Evolutionary conservation across 2,797 vertebrate species (phyloP).

Genomic region (Menidia menidia): DNA sequence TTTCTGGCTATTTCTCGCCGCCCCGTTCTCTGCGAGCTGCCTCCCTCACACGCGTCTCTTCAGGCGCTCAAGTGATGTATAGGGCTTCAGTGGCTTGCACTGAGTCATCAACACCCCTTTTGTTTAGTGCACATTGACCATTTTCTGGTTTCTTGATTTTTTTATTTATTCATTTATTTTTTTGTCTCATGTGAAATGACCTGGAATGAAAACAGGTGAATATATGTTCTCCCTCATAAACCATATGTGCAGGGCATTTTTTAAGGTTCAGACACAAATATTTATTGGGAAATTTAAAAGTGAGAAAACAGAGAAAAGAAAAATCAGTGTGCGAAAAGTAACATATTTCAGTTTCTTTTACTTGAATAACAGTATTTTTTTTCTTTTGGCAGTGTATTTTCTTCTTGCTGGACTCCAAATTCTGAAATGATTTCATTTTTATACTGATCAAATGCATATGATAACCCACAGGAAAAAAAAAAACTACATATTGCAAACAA

Average conservation of each 20-base stretch:
- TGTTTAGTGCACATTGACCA: slow-evolving; percentile 78
- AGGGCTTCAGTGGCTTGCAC: slow-evolving; percentile 28
- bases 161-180: no score
- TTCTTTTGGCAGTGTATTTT: background rate
- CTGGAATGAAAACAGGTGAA: slow-evolving; percentile 48
- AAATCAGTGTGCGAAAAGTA: background rate
- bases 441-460: background rate
- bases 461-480: background rate
- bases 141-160: slow-evolving; percentile 64
- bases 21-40: slow-evolving; percentile 22
- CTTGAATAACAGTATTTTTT: background rate
- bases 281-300: slow-evolving; percentile 11
- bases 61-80: slow-evolving; percentile 49
- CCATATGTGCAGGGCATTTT: slow-evolving; percentile 22
- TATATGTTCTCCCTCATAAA: slow-evolving; percentile 44
- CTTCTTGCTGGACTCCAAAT: background rate
- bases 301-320: background rate
- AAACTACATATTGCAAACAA: background rate
- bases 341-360: background rate
- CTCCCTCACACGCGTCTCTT: slow-evolving; percentile 21
- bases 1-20: background rate
- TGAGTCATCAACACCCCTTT: slow-evolving; percentile 63
- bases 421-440: background rate
- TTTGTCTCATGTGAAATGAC: slow-evolving; percentile 67
- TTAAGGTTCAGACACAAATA: slow-evolving; percentile 37